Conservation (phyloP, 2,113 vertebrate genomes). For the Sisor rabdophorus region DNA sequence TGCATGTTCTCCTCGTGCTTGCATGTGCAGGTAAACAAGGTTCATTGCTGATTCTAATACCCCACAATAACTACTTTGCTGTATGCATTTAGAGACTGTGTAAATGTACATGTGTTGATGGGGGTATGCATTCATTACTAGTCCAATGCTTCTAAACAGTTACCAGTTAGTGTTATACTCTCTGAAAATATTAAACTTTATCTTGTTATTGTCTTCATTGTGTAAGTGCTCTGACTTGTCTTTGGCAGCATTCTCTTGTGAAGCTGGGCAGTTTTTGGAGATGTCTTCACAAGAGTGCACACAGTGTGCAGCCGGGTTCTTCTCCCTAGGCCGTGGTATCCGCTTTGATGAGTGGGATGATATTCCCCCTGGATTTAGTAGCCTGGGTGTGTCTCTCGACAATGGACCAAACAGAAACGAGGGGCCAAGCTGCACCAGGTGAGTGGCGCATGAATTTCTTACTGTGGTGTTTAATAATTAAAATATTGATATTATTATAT, state of each 20-base stretch:
- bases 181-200: background rate
- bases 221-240: background rate
- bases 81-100: background rate
- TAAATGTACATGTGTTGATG: background rate
- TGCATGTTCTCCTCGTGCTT: too few species aligned
- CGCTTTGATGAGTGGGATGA: constrained; percentile 95
- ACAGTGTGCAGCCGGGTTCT: constrained; percentile 86
- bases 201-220: background rate
- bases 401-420: constrained; percentile 64
- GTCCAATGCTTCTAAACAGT: background rate
- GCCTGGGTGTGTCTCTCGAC: constrained; percentile 82
- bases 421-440: constrained; percentile 82
- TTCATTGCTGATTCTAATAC: background rate
- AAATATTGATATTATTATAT: background rate
- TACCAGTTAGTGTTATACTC: background rate
- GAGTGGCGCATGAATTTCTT: constrained; percentile 43
- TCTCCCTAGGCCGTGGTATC: constrained; percentile 91
- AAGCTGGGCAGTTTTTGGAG: constrained; percentile 90
- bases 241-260: constrained; percentile 86
- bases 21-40: background rate
- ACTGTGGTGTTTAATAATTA: background rate
- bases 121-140: background rate
- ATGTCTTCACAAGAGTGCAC: constrained; percentile 93
- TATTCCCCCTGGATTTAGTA: constrained; percentile 88
- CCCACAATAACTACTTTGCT: background rate